A percentile compares a stretch with the other conserved stretches of the same genome.
Evolutionary conservation across 2,888 invertebrate genomes (phyloP).

Genomic region (Gasteruption jaculator): DNA sequence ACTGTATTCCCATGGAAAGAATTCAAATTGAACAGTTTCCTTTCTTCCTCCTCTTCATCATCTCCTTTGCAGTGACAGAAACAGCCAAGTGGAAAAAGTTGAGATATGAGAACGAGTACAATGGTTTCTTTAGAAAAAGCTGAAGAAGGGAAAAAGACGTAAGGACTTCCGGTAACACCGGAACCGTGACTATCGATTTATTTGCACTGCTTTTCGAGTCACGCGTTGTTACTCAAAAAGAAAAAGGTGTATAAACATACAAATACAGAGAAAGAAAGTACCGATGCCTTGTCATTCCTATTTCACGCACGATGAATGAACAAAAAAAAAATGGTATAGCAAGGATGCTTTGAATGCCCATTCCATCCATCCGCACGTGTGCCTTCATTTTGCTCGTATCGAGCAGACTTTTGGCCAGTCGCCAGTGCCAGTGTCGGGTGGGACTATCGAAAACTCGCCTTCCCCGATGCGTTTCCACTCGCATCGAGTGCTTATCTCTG

Average conservation of each 20-base stretch:
- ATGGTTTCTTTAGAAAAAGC: too few relatives aligned
- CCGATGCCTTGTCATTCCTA: constrained; percentile 6
- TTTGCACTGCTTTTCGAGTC: constrained; percentile 12
- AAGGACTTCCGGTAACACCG: constrained; percentile 18
- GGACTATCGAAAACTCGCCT: constrained; percentile 9
- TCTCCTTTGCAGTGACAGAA: too few relatives aligned
- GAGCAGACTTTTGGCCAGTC: constrained; percentile 1
- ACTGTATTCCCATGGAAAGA: too few relatives aligned
- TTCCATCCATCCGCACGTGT: constrained; percentile 11
- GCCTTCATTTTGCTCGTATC: not conserved
- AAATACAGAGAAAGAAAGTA: not conserved
- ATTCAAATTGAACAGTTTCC: too few relatives aligned
- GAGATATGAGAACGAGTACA: too few relatives aligned
- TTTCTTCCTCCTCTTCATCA: too few relatives aligned
- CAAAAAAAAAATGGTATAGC: constrained; percentile 1
- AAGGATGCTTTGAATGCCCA: not conserved
- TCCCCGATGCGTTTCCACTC: constrained; percentile 8
- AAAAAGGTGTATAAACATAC: too few relatives aligned
- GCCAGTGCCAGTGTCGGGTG: constrained; percentile 5
- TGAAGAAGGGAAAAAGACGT: constrained; percentile 9
- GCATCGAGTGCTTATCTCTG: too few relatives aligned
- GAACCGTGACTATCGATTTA: constrained; percentile 24
- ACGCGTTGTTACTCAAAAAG: too few relatives aligned
- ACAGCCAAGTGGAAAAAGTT: too few relatives aligned
- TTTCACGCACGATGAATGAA: constrained; percentile 9